Conservation (phyloP, 2,113 vertebrate species). For the Anguilla japonica region DNA sequence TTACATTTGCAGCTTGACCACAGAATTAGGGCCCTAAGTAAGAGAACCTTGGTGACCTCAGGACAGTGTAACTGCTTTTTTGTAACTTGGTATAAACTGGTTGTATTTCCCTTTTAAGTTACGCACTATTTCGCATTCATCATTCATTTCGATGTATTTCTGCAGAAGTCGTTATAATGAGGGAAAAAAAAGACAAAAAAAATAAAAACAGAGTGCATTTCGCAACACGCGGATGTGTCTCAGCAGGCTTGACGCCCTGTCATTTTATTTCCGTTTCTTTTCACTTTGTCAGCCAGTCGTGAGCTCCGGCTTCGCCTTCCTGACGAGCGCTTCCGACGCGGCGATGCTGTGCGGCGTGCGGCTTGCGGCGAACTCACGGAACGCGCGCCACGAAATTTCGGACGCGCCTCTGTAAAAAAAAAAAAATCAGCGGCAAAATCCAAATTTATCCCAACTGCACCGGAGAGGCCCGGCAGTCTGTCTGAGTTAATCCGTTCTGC, state of each 20-base stretch:
- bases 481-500: constrained; percentile 40
- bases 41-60: neutral
- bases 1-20: no score
- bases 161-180: neutral
- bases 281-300: neutral
- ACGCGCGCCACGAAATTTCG: neutral
- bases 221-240: neutral
- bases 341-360: neutral
- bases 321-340: neutral
- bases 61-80: neutral
- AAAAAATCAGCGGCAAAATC: neutral
- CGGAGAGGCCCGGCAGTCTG: constrained; percentile 34
- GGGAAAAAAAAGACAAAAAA: no score
- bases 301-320: neutral
- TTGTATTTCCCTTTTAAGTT: neutral
- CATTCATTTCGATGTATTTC: neutral
- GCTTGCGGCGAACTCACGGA: neutral
- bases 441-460: constrained; percentile 29
- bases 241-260: neutral
- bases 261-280: neutral
- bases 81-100: neutral
- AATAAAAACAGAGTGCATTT: neutral
- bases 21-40: neutral
- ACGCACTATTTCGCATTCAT: neutral
- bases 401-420: neutral